phyloP scores from a whole-genome alignment of 2,888 invertebrate species.

The Serripes groenlandicus region DNA sequence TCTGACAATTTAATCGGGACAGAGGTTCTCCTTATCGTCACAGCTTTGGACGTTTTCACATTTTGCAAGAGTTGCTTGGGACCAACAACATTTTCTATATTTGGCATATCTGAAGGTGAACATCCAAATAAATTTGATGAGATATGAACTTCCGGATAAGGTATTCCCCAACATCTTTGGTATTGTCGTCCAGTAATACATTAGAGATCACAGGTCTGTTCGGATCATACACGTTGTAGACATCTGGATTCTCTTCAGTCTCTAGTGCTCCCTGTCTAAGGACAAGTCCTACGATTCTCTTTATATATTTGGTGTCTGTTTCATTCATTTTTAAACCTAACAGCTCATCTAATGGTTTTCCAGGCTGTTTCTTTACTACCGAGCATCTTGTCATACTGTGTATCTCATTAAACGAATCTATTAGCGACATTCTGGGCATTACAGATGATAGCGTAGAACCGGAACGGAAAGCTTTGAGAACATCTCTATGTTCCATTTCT shows the following conservation, averaged over 20 bases:
- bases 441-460: constrained; percentile 32
- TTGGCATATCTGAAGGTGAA: background rate
- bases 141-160: constrained; percentile 25
- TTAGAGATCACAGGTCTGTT: constrained; percentile 4
- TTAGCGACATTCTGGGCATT: constrained; percentile 45
- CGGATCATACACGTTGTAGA: constrained; percentile 38
- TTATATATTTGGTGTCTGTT: constrained; percentile 19
- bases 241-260: background rate
- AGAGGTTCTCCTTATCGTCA: constrained; percentile 35
- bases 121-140: background rate
- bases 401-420: constrained; percentile 42
- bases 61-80: constrained; percentile 26
- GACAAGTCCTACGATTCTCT: constrained; percentile 14
- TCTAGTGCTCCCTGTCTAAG: constrained; percentile 29
- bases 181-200: constrained; percentile 32
- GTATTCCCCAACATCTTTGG: constrained; percentile 31
- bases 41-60: constrained; percentile 43
- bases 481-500: constrained; percentile 57
- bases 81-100: background rate
- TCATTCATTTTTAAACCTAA: constrained; percentile 13
- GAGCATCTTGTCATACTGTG: background rate
- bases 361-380: background rate
- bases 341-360: background rate
- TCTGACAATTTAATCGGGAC: background rate
- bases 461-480: constrained; percentile 46